Conservation (phyloP, 2,888 invertebrate species). For the Cephus pygmeus region DNA sequence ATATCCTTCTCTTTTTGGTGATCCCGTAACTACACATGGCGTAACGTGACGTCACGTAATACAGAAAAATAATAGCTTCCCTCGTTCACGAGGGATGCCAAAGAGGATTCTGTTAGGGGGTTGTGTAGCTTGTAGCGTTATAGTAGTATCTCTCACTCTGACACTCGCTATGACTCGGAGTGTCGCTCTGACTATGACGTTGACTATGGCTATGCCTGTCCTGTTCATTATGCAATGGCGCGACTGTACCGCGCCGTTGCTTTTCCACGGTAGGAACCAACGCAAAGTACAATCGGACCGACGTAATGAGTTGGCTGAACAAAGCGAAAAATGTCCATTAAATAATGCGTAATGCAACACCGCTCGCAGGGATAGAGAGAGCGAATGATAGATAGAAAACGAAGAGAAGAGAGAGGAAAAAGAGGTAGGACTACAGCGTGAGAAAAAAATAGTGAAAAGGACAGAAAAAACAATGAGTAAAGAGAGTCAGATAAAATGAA, state of each 20-base stretch:
- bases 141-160: neutral
- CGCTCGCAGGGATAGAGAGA: constrained; percentile 24
- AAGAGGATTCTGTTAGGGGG: constrained; percentile 21
- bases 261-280: constrained; percentile 37
- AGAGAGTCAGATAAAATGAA: constrained; percentile 9
- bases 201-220: constrained; percentile 41
- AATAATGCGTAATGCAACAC: constrained; percentile 61
- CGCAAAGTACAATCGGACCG: constrained; percentile 60
- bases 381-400: neutral
- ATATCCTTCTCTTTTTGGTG: constrained; percentile 35
- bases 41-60: constrained; percentile 59
- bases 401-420: no score
- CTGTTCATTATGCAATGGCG: constrained; percentile 63
- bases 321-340: constrained; percentile 64
- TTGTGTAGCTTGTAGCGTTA: constrained; percentile 1
- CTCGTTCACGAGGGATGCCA: neutral
- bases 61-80: constrained; percentile 56
- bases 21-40: constrained; percentile 40
- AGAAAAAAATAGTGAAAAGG: neutral
- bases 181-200: constrained; percentile 7
- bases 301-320: constrained; percentile 58
- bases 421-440: neutral
- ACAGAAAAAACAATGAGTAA: no score
- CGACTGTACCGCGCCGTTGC: constrained; percentile 41
- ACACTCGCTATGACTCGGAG: neutral